Conservation (phyloP, 2,797 vertebrate species). For the Hybognathus amarus region DNA sequence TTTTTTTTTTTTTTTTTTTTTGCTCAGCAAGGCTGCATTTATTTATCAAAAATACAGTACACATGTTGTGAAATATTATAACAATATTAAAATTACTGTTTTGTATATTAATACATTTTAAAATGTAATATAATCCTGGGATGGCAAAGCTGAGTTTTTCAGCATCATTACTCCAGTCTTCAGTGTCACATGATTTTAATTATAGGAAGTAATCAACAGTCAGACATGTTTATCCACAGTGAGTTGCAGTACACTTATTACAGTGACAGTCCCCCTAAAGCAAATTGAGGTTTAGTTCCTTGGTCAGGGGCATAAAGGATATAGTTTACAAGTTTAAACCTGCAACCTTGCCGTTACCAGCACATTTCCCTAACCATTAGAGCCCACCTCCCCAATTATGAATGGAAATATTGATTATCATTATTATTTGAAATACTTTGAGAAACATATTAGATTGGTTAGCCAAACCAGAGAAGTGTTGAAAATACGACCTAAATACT, state of each 20-base stretch:
- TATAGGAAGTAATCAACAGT: background rate
- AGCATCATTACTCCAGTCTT: background rate
- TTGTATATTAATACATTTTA: background rate
- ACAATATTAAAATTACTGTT: background rate
- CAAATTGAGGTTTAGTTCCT: background rate
- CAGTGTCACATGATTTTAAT: constrained; percentile 9
- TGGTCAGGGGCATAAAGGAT: background rate
- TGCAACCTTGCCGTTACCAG: too few species aligned
- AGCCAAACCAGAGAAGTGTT: background rate
- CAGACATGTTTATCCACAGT: background rate
- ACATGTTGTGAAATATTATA: background rate
- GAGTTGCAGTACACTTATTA: background rate
- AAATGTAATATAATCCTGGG: background rate
- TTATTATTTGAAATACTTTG: background rate
- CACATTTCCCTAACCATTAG: background rate
- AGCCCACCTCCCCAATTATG: background rate
- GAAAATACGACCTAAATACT: background rate
- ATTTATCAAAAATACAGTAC: background rate
- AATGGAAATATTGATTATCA: background rate
- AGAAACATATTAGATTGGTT: background rate
- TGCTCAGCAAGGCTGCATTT: background rate
- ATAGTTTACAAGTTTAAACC: too few species aligned
- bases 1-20: too few species aligned
- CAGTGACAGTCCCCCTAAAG: background rate
- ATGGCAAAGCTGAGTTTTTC: background rate